Percentiles rank a stretch among this genome's conserved stretches.
These are phyloP conservation scores for Thalassophryne amazonica DNA, from an alignment of 2,797 vertebrate genomes.

Conservation along the genomic window DNA sequence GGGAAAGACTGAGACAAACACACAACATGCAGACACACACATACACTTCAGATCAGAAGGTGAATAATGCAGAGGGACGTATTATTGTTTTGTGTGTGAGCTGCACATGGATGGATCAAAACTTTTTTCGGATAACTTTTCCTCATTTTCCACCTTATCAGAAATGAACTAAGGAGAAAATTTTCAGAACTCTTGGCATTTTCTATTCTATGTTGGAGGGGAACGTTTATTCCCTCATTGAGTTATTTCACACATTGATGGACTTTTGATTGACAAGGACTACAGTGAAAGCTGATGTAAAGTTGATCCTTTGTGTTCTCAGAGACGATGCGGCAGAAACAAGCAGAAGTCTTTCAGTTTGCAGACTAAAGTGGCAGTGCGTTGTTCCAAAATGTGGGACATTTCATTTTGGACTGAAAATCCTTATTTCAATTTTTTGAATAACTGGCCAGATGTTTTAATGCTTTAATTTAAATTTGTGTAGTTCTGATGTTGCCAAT, in stretches of 20 bases:
- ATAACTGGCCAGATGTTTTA: neutral
- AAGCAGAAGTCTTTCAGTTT: neutral
- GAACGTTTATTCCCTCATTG: constrained; percentile 51
- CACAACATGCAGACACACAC: constrained; percentile 23
- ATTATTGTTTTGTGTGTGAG: constrained; percentile 27
- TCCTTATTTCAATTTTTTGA: neutral
- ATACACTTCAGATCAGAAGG: constrained; percentile 3
- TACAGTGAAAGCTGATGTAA: constrained; percentile 17
- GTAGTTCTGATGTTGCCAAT: constrained; percentile 24
- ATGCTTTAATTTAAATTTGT: constrained; percentile 4
- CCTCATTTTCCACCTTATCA: constrained; percentile 53
- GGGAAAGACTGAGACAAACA: too few relatives aligned
- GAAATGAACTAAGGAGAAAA: constrained; percentile 25
- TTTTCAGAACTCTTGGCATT: constrained; percentile 51
- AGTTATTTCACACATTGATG: constrained; percentile 29
- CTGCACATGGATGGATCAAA: constrained; percentile 41
- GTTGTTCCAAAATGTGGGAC: neutral
- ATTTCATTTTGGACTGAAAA: neutral
- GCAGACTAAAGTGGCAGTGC: neutral
- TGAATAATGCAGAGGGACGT: constrained; percentile 15
- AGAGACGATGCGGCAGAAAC: neutral
- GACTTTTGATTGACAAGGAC: constrained; percentile 45
- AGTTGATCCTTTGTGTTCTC: constrained; percentile 23
- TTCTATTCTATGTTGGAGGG: constrained; percentile 37
- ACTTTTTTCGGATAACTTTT: constrained; percentile 35